Evolutionary conservation across 2,888 invertebrate genomes (phyloP), one percentile per base, ranked within the genome.

Genomic region (Kuschelorhynchus macadamiae): DNA sequence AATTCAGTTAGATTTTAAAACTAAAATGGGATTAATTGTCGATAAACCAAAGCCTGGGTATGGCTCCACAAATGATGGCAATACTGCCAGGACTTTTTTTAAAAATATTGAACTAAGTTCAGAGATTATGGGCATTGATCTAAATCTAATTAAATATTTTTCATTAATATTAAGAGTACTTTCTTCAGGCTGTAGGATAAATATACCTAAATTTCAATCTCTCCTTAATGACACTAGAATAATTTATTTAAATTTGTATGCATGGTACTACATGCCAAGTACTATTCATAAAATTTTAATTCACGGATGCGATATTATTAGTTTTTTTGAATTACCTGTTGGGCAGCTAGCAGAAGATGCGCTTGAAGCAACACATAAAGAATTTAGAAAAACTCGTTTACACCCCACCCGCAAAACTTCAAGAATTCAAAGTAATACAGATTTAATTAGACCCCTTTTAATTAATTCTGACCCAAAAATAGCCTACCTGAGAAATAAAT

Each of bases 311-410:
- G 44, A 44, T 3, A 44, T 44, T 14, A 44, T 44, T 44, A 44
- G 17, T 39, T 25, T 25, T 36, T 44, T 44, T 44, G 5, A 44
- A 44, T 44, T 44, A 44, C 44, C 44, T 44, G 44, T 44, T 8
- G 44, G 44, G 44, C 44, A 50, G 30, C 50, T 50, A 12, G 30
- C 50, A 30, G 50, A 50, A 50, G 50, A 50, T 50, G 50, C 50
- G 8, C 32, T 50, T 30, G 50, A 50, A 50, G 50, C 32, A 50
- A 50, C 1, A 25, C 50, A 50, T 14, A 50, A 50, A 50, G 50
- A 50, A 50, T 50, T 50, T 30, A 50, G 50, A 50, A 50, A 30
- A 50, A 50, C 32, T 2, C 25, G 50, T 30, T 30, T 50, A 50
- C 32, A 30, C 12, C 25, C 25, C 50, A 50, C 30, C 14, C 50